Evolutionary conservation across 2,888 invertebrate species (phyloP).

Genomic region (Bursaphelenchus okinawaensis): DNA sequence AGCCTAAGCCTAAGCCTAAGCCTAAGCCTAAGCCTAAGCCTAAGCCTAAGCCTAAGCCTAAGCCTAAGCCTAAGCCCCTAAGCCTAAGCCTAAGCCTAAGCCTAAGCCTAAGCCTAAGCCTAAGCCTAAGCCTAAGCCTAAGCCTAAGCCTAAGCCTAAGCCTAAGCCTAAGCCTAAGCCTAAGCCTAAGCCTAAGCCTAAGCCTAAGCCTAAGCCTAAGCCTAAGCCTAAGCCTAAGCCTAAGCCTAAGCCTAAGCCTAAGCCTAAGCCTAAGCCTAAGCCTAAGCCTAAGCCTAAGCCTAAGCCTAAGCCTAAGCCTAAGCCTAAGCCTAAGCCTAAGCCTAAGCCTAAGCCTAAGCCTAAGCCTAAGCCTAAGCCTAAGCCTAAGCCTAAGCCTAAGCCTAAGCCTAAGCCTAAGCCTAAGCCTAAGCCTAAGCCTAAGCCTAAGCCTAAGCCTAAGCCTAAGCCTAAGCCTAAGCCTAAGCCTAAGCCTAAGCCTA

Average conservation of each 20-base stretch:
- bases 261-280: constrained; percentile 16
- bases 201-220: constrained; percentile 17
- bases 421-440: constrained; percentile 18
- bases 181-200: constrained; percentile 16
- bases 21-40: constrained; percentile 32
- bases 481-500: constrained; percentile 24
- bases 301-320: constrained; percentile 17
- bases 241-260: constrained; percentile 15
- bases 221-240: constrained; percentile 16
- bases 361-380: constrained; percentile 23
- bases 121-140: constrained; percentile 16
- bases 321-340: constrained; percentile 28
- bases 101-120: constrained; percentile 23
- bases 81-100: constrained; percentile 25
- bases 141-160: constrained; percentile 16
- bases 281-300: constrained; percentile 16
- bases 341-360: constrained; percentile 25
- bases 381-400: constrained; percentile 29
- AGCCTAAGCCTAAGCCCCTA: constrained; percentile 24
- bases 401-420: constrained; percentile 27
- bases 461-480: constrained; percentile 23
- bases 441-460: constrained; percentile 22
- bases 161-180: constrained; percentile 16
- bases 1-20: constrained; percentile 35
- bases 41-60: constrained; percentile 28